Evolutionary conservation across 2,113 vertebrate genomes (phyloP).

Genomic region (Gymnarchus niloticus): DNA sequence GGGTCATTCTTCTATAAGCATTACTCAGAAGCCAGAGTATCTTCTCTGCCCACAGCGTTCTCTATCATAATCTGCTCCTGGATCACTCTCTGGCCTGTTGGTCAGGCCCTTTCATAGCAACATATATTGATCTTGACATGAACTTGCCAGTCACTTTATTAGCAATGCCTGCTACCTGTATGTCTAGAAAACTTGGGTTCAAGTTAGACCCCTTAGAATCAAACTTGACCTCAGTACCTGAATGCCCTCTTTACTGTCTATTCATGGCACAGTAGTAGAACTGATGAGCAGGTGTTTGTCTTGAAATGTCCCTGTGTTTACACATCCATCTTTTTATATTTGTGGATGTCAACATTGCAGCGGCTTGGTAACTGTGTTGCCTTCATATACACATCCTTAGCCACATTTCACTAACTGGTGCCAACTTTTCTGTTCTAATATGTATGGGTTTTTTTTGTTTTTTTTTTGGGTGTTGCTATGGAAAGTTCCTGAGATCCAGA

Average conservation of each 20-base stretch:
- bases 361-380: background rate
- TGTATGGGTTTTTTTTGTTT: background rate
- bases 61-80: background rate
- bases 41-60: background rate
- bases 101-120: background rate
- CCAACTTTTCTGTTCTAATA: background rate
- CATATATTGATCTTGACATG: background rate
- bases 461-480: background rate
- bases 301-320: background rate
- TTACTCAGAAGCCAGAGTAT: background rate
- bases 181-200: background rate
- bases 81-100: background rate
- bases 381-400: background rate
- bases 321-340: background rate
- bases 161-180: too few species aligned
- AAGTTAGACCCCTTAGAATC: background rate
- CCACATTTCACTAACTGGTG: background rate
- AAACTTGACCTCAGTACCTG: background rate
- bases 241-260: background rate
- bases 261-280: background rate
- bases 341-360: background rate
- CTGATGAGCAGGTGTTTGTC: background rate
- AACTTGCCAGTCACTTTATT: background rate
- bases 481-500: background rate
- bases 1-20: background rate